A percentile compares a stretch with the other conserved stretches of the same genome.
phyloP scores from a whole-genome alignment of 2,797 vertebrate species.

The Sciurus carolinensis region DNA sequence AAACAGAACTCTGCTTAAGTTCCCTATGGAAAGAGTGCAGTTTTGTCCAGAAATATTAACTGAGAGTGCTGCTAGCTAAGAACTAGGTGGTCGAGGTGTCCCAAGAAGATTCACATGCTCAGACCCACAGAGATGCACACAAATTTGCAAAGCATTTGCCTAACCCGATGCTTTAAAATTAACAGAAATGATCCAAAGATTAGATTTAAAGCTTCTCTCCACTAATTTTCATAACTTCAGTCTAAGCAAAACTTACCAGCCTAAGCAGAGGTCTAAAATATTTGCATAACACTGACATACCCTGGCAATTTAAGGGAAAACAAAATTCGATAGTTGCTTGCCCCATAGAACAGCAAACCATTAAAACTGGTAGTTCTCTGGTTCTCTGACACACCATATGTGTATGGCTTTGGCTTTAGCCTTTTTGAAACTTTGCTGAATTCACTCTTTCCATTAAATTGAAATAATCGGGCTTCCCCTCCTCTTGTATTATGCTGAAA shows the following conservation, averaged over 20 bases:
- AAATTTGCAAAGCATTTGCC: neutral
- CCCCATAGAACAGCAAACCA: neutral
- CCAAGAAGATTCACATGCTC: neutral
- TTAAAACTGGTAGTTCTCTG: neutral
- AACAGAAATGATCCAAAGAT: neutral
- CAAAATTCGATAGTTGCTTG: neutral
- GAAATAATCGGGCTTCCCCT: neutral
- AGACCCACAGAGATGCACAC: neutral
- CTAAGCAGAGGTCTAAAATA: neutral
- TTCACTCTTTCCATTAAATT: conserved; percentile 2
- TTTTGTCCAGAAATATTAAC: neutral
- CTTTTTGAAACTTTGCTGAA: conserved; percentile 28
- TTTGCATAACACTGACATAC: neutral
- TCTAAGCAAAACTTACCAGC: neutral
- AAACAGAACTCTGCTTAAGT: neutral
- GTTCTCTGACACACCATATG: no score
- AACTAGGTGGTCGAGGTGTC: neutral
- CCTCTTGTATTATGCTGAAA: neutral
- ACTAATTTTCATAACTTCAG: neutral
- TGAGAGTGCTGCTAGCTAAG: neutral
- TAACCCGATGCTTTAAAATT: neutral
- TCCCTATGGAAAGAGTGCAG: neutral
- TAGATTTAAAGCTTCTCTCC: neutral
- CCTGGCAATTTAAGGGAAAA: neutral
- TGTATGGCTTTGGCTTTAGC: neutral